These are phyloP conservation scores for Pharmacophagus antenor DNA, from an alignment of 2,888 invertebrate species.

Conservation along the genomic window DNA sequence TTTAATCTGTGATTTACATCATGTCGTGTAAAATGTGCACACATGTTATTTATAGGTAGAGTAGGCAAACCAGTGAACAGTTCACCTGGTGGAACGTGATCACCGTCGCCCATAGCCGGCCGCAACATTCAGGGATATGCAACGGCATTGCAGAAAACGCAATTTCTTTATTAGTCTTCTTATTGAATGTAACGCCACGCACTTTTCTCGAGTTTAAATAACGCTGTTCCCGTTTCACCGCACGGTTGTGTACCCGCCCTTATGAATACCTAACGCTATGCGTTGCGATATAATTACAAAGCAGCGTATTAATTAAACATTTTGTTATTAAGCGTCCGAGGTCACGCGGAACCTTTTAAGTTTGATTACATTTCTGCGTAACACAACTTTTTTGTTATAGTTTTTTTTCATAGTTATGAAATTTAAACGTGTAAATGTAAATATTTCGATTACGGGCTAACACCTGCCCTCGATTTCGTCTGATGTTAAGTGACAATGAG, in stretches of 20 bases:
- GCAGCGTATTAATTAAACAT: slow-evolving; percentile 27
- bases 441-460: no score
- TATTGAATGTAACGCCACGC: background rate
- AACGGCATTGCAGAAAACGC: no score
- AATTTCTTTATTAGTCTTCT: background rate
- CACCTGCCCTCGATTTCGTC: no score
- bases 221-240: background rate
- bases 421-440: background rate
- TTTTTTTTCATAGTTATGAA: background rate
- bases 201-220: background rate
- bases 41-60: no score
- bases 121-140: no score
- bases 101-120: no score
- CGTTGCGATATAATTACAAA: slow-evolving; percentile 19
- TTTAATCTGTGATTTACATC: no score
- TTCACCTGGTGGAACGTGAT: no score
- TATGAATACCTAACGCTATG: slow-evolving; percentile 11
- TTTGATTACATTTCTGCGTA: slow-evolving; percentile 12
- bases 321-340: slow-evolving; percentile 23
- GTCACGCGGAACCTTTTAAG: slow-evolving; percentile 26
- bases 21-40: no score
- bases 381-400: background rate
- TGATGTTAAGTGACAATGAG: no score
- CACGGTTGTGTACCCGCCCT: slow-evolving; percentile 7
- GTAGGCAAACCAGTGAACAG: no score